phyloP scores from a whole-genome alignment of 2,113 vertebrate genomes.

The Dipodomys stephensi region DNA sequence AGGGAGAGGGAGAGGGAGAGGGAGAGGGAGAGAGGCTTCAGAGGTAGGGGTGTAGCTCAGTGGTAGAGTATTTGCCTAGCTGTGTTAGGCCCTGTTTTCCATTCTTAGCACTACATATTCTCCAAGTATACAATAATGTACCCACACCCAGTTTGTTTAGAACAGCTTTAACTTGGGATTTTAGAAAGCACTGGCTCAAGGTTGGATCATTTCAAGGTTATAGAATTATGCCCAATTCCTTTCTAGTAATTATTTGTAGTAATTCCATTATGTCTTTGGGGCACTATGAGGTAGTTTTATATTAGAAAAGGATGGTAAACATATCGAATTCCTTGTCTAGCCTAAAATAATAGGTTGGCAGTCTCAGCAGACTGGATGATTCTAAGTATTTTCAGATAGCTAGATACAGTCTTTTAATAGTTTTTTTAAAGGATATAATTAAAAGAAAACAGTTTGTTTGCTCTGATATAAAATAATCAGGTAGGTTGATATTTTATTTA shows the following conservation, averaged over 20 bases:
- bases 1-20: background rate
- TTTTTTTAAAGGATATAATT: background rate
- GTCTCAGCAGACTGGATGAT: background rate
- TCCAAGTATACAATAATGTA: background rate
- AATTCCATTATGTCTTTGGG: background rate
- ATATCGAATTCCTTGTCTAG: background rate
- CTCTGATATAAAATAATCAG: constrained; percentile 20
- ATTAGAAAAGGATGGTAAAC: constrained; percentile 18
- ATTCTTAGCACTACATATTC: background rate
- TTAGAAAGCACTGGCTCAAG: constrained; percentile 7
- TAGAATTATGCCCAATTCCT: constrained; percentile 1
- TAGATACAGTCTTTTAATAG: background rate
- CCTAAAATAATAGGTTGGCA: background rate
- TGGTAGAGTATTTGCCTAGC: background rate
- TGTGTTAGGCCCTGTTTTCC: background rate
- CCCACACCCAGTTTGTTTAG: background rate
- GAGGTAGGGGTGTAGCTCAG: background rate
- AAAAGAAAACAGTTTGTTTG: background rate
- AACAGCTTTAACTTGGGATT: constrained; percentile 11
- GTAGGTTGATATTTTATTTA: constrained; percentile 19
- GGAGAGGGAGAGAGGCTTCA: background rate
- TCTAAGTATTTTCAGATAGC: constrained; percentile 37
- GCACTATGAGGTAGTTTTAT: constrained; percentile 28
- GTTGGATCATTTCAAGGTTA: background rate
- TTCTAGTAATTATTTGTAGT: constrained; percentile 28